Evolutionary conservation across 2,113 vertebrate species (phyloP), one percentile per base, ranked within the genome.

Genomic region (Crotalus horridus): DNA sequence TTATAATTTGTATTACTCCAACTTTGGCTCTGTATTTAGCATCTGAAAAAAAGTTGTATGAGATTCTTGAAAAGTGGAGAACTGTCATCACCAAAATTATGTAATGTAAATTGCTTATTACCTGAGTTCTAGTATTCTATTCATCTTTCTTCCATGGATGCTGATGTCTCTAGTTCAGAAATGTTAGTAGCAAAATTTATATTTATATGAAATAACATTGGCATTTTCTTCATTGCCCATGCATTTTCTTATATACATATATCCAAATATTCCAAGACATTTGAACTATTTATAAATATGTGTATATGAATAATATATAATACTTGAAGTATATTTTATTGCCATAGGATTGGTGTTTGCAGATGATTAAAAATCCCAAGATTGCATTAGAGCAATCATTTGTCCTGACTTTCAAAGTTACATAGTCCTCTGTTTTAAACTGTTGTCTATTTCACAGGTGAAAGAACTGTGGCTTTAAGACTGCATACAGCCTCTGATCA

Each of bases 21-120:
- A 9, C 33, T 81, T 81, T 20, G 69, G 0, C 33, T 81, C 69
- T 81, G 74, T 81, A 17, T 85, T 90, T 85, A 87, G 46, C 64
- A 92, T 53, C 87, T 92, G 91, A 48, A 91, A 93, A n/a, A 58
- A 23, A 11, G 85, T 94, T 94, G 15, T 89, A 54, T 93, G 85
- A 39, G n/a, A 56, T 58, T 58, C 21, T 33, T 89, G 9, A 89
- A 39, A 21, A 56, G 54, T 13, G 33, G 33, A 59, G 55, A 89
- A 89, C 0, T 9, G 3, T 81, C 74, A 81, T 13, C 23, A 24
- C 33, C 20, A 23, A n/a, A 39, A 56, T 56, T 39, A 9, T 43
- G 17, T 81, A 81, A 81, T 7, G 1, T 43, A 39, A 81, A 81
- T 81, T 81, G 33, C 74, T 43, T 81, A 81, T 43, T 81, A 21